phyloP scores from a whole-genome alignment of 2,113 vertebrate species.

The Pelecanus crispus region DNA sequence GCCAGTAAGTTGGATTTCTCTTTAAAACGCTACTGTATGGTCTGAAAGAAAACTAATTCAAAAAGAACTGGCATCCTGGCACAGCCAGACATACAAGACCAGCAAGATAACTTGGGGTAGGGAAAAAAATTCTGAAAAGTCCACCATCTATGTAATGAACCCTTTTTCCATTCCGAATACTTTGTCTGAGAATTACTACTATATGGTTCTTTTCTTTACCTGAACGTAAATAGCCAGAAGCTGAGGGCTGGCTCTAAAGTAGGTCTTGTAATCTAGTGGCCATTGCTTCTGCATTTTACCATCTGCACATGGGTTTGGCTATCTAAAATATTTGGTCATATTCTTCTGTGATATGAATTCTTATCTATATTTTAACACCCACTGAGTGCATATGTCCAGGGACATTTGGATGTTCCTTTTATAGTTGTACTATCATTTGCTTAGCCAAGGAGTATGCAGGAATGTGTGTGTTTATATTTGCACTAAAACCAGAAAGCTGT shows the following conservation, averaged over 20 bases:
- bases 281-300: not conserved
- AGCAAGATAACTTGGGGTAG: not conserved
- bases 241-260: not conserved
- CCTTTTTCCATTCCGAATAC: not conserved
- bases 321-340: not conserved
- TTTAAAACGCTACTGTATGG: not conserved
- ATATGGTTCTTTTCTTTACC: not conserved
- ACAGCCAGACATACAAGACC: not conserved
- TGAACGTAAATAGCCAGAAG: not conserved
- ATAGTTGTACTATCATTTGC: not conserved
- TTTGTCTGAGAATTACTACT: not conserved
- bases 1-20: not conserved
- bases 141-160: not conserved
- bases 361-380: not conserved
- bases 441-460: not conserved
- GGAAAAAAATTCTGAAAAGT: not conserved
- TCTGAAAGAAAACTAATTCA: not conserved
- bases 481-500: not conserved
- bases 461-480: not conserved
- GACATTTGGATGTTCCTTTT: not conserved
- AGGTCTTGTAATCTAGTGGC: not conserved
- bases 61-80: not conserved
- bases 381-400: not conserved
- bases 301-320: rapidly evolving
- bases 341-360: not conserved